Percentiles rank a stretch among this genome's conserved stretches.
Conservation (phyloP, 2,797 vertebrate species). For the Thunnus albacares region DNA sequence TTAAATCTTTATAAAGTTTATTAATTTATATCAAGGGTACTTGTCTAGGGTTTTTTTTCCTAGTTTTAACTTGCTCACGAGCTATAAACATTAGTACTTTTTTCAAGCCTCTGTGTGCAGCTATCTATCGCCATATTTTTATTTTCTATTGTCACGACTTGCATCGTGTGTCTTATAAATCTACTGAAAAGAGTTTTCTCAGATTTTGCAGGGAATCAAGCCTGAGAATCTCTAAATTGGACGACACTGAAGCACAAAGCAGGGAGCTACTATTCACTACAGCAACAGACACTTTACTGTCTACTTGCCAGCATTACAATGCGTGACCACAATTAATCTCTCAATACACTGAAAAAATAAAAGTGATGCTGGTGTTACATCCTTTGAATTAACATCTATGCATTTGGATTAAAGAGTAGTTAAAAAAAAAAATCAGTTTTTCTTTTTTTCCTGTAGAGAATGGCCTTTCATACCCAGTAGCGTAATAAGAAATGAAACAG, state of each 20-base stretch:
- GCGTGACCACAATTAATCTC: constrained; percentile 59
- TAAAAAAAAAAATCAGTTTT: background rate
- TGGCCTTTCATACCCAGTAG: constrained; percentile 53
- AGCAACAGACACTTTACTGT: constrained; percentile 68
- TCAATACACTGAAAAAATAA: constrained; percentile 20
- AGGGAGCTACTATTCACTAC: constrained; percentile 62
- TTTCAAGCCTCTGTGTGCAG: constrained; percentile 68
- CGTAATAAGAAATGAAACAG: constrained; percentile 35
- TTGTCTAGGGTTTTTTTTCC: constrained; percentile 59
- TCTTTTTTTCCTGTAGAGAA: constrained; percentile 28
- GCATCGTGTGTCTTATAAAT: constrained; percentile 35
- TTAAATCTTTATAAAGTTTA: constrained; percentile 76
- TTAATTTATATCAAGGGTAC: constrained; percentile 77
- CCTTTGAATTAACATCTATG: constrained; percentile 74
- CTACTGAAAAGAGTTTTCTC: constrained; percentile 51
- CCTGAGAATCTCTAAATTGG: constrained; percentile 67
- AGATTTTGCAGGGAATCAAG: constrained; percentile 67
- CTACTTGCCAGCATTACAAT: constrained; percentile 50
- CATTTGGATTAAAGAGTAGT: constrained; percentile 71
- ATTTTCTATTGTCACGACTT: constrained; percentile 25
- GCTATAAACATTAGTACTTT: constrained; percentile 58
- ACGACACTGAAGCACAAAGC: constrained; percentile 77
- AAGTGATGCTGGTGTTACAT: constrained; percentile 66
- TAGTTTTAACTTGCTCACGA: constrained; percentile 57
- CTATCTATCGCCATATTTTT: constrained; percentile 48